phyloP scores from a whole-genome alignment of 2,113 vertebrate species.

The Phaethon lepturus region DNA sequence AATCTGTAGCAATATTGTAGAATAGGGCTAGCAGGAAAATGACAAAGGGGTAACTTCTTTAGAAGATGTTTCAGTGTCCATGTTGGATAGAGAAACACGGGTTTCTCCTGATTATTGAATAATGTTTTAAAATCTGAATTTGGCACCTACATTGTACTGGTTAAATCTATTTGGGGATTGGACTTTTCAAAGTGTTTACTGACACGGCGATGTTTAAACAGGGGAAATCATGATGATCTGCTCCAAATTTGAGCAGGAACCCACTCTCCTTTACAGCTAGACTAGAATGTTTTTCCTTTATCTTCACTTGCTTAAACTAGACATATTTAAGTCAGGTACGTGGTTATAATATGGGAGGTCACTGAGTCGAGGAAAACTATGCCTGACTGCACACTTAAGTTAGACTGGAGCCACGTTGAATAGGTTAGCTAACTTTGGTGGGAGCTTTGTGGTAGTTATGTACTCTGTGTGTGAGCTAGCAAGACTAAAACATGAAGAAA shows the following conservation, averaged over 20 bases:
- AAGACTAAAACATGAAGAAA: background rate
- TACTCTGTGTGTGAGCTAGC: background rate
- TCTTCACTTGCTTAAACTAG: background rate
- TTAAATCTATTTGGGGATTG: background rate
- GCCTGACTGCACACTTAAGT: background rate
- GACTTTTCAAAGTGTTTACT: background rate
- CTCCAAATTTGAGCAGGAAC: background rate
- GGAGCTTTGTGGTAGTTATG: background rate
- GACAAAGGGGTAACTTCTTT: background rate
- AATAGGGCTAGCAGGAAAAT: background rate
- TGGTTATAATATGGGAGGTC: background rate
- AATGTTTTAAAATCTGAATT: background rate
- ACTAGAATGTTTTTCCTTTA: background rate
- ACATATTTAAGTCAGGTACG: background rate
- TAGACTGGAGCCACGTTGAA: rapidly evolving
- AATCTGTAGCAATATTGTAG: background rate
- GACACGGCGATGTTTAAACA: rapidly evolving
- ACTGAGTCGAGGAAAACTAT: background rate
- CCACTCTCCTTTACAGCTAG: background rate
- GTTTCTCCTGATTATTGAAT: background rate
- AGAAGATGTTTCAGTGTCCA: background rate
- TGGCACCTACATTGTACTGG: rapidly evolving
- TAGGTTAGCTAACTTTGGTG: background rate
- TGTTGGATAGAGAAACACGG: background rate
- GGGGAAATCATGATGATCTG: background rate